phyloP scores from a whole-genome alignment of 2,113 vertebrate species.

The Dinomys branickii region DNA sequence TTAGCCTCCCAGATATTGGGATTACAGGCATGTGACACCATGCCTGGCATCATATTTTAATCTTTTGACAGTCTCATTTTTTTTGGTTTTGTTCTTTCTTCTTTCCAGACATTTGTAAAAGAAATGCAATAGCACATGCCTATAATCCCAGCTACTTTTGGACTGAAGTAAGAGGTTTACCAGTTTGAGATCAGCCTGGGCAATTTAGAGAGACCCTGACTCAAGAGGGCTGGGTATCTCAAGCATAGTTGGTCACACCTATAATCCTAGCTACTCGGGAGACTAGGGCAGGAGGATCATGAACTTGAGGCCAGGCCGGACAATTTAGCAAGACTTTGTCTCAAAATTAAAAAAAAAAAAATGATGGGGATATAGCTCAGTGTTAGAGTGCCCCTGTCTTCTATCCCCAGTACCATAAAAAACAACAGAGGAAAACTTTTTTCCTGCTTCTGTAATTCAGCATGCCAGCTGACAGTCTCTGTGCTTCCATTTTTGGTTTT shows the following conservation, averaged over 20 bases:
- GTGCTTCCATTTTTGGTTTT: background rate
- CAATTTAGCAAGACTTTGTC: background rate
- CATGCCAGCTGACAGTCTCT: background rate
- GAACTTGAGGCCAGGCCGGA: background rate
- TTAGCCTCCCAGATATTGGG: background rate
- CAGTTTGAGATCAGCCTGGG: background rate
- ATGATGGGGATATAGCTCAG: background rate
- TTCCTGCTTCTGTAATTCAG: background rate
- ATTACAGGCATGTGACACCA: background rate
- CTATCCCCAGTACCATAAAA: background rate
- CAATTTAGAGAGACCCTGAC: background rate
- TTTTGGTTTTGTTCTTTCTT: background rate
- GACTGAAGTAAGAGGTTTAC: background rate
- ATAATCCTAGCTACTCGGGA: background rate
- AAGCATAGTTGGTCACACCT: background rate
- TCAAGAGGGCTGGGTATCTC: background rate
- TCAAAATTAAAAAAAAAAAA: background rate
- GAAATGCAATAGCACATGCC: background rate
- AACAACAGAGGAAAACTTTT: background rate
- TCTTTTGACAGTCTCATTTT: background rate
- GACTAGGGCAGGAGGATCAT: background rate
- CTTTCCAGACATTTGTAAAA: background rate
- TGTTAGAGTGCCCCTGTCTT: background rate
- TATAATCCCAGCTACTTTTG: background rate
- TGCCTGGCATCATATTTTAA: background rate